These are phyloP conservation scores for Cynodonichthys magdalenae DNA, from an alignment of 2,797 vertebrate genomes.

Conservation along the genomic window DNA sequence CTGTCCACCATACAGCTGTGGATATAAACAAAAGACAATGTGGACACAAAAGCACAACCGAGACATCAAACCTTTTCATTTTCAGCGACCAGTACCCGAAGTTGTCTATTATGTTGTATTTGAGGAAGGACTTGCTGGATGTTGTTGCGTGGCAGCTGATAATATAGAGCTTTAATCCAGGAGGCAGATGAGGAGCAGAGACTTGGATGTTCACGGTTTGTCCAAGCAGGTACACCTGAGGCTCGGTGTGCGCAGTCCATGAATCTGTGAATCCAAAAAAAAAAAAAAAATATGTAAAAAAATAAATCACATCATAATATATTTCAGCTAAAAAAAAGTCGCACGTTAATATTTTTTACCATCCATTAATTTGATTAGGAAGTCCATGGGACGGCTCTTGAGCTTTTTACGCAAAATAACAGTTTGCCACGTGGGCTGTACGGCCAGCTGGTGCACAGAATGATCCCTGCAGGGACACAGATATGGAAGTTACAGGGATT, in stretches of 20 bases:
- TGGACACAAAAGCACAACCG: background rate
- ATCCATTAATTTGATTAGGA: conserved; percentile 73
- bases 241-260: conserved; percentile 55
- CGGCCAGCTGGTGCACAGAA: conserved; percentile 67
- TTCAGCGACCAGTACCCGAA: conserved; percentile 67
- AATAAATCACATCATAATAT: background rate
- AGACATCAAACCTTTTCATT: background rate
- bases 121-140: conserved; percentile 26
- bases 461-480: conserved; percentile 55
- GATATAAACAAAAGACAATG: background rate
- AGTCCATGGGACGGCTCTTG: conserved; percentile 48
- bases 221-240: conserved; percentile 66
- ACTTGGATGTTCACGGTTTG: conserved; percentile 72
- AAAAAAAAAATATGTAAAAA: too few relatives aligned
- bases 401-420: conserved; percentile 59
- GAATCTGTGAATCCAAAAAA: conserved; percentile 55
- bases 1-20: conserved; percentile 78
- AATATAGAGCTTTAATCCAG: conserved; percentile 70
- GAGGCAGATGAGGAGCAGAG: conserved; percentile 49
- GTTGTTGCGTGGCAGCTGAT: conserved; percentile 68
- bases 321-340: background rate
- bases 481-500: background rate
- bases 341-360: conserved; percentile 50
- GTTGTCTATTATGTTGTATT: conserved; percentile 74
- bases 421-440: conserved; percentile 73